Base-by-base conservation (phyloP, 2,113 vertebrate species). In the Aphelocoma coerulescens region DNA sequence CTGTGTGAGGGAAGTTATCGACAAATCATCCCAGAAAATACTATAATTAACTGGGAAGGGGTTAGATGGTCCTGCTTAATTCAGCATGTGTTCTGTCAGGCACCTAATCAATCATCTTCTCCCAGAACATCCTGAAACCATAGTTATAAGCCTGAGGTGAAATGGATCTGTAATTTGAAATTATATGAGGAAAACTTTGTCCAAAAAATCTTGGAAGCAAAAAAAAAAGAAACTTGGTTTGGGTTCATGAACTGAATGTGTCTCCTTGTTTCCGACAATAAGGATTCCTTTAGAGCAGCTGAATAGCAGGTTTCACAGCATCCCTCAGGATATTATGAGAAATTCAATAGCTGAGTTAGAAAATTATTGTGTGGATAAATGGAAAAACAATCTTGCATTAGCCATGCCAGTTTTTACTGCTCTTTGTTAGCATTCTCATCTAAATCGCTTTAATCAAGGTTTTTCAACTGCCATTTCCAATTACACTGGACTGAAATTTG, bases 381-480 rank as follows among this genome's bases (percentile, higher is more conserved):
- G 23, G 84, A 57, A 90, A 95, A 79, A 54, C 7, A 24, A 41
- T 58, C 41, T 71, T 35, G 19, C 37, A 26, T 78, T 74, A 66
- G 28, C 8, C 28, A 39, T 75, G 30, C 35, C 37, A 63, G 77
- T 28, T 91, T 82, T 59, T 39, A 61, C 39, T 46, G 44, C 4
- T 63, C 11, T 80, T 46, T 54, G 16, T 69, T 78, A 49, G 1
- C 5, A 6, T 74, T 95, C 77, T 77, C 22, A 46, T 67, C 46
- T 52, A 37, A 41, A 94, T 23, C n/a, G 32, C 44, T 41, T 83
- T 83, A 63, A 92, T 78, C 73, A 78, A 67, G 89, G 33, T 43
- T 78, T 96, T 94, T 89, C 71, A 86, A 32, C 77, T 76, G 30
- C 71, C n/a, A 44, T 92, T 96, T 83, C 51, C 58, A 86, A 91